phyloP scores from a whole-genome alignment of 2,797 vertebrate species.

The Bradypus variegatus region DNA sequence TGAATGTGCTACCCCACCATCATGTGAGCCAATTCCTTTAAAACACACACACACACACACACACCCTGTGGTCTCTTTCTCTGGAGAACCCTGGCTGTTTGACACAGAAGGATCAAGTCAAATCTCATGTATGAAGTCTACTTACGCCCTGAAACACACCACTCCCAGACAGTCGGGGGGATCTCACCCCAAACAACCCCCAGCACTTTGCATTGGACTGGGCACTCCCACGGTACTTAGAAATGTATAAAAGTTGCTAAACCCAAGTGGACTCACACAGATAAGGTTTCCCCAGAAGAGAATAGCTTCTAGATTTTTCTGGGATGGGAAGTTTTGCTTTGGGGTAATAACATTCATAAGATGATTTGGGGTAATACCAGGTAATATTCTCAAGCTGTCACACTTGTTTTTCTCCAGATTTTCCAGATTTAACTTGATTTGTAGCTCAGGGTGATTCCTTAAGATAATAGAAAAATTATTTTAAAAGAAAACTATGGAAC shows the following conservation, averaged over 20 bases:
- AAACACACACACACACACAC: too few relatives aligned
- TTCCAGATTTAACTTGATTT: neutral
- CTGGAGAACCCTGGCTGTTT: too few relatives aligned
- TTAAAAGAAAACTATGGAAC: neutral
- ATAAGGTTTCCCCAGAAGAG: neutral
- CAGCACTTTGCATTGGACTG: neutral
- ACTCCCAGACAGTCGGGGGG: neutral
- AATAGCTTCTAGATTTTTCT: neutral
- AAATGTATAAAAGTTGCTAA: too few relatives aligned
- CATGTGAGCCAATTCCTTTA: too few relatives aligned
- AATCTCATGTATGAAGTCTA: neutral
- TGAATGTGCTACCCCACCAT: neutral
- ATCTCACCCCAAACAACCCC: too few relatives aligned
- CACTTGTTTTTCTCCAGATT: neutral
- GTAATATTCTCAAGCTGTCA: rapidly evolving
- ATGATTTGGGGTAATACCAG: neutral
- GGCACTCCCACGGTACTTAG: rapidly evolving
- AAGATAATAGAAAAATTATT: neutral
- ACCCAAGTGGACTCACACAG: rapidly evolving
- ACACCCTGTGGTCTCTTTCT: too few relatives aligned
- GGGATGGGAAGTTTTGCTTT: too few relatives aligned
- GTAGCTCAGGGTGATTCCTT: neutral
- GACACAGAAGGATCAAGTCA: neutral
- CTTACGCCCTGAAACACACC: neutral
- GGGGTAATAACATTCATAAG: too few relatives aligned